phyloP scores from a whole-genome alignment of 2,113 vertebrate species.

The Megalops atlanticus region DNA sequence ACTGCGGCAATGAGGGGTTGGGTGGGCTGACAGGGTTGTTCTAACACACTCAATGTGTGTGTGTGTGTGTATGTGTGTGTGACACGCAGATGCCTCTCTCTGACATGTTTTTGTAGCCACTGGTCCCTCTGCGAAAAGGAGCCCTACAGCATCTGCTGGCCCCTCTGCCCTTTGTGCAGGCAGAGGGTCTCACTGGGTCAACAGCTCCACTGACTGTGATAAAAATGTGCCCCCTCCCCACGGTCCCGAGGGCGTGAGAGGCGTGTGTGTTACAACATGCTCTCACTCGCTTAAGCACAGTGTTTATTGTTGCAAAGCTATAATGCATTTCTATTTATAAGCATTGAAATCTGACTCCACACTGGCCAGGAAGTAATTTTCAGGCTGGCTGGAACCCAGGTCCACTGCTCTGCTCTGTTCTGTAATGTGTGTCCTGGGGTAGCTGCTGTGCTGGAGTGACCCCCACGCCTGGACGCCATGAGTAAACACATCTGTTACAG shows the following conservation, averaged over 20 bases:
- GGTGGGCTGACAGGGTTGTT: not conserved
- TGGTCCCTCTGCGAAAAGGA: not conserved
- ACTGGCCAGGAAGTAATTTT: not conserved
- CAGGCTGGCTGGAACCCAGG: not conserved
- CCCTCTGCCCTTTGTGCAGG: not conserved
- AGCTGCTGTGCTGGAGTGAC: conserved; percentile 3
- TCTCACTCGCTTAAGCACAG: not conserved
- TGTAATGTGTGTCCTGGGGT: not conserved
- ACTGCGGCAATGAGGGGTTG: not conserved
- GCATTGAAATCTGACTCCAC: not conserved
- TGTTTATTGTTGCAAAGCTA: conserved; percentile 10
- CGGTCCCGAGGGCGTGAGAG: not conserved
- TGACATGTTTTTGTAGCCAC: not conserved
- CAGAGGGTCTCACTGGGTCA: conserved; percentile 9
- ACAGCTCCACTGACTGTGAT: not conserved
- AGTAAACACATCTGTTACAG: conserved; percentile 26
- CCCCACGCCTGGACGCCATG: not conserved
- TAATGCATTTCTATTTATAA: not conserved
- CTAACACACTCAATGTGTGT: not conserved
- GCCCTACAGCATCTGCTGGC: not conserved
- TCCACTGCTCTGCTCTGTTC: not conserved
- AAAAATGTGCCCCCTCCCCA: not conserved
- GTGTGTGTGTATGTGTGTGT: not conserved
- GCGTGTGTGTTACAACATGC: not conserved
- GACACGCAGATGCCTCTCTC: not conserved